Evolutionary conservation across 1,140 invertebrate genomes (phyloP).

Genomic region (Scaptomyza hsui): DNA sequence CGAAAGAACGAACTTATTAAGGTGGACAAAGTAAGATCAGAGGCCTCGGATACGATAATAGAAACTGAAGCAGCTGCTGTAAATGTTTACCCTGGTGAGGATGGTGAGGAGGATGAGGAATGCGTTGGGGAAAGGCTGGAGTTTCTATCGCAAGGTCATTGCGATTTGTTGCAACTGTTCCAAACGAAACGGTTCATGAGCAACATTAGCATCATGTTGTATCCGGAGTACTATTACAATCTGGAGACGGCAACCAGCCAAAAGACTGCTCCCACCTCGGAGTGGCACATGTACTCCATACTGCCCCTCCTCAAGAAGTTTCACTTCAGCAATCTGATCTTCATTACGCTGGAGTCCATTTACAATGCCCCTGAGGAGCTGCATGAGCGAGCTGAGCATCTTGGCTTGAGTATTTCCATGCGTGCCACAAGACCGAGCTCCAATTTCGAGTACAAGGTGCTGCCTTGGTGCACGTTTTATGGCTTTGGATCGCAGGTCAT

Average conservation of each 20-base stretch:
- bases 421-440: slow-evolving; percentile 20
- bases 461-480: slow-evolving; percentile 55
- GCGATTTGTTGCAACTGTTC: slow-evolving; percentile 71
- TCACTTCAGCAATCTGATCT: slow-evolving; percentile 61
- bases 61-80: background rate
- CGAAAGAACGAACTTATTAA: slow-evolving; percentile 13
- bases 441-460: background rate
- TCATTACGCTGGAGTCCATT: slow-evolving; percentile 67
- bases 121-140: slow-evolving; percentile 48
- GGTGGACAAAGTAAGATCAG: background rate
- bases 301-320: slow-evolving; percentile 65
- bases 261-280: slow-evolving; percentile 46
- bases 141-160: slow-evolving; percentile 63
- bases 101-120: slow-evolving; percentile 27
- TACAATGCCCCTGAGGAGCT: slow-evolving; percentile 58
- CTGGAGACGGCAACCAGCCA: slow-evolving; percentile 2
- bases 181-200: slow-evolving; percentile 55
- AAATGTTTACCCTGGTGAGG: background rate
- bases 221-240: slow-evolving; percentile 43
- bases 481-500: slow-evolving; percentile 57
- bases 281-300: slow-evolving; percentile 77
- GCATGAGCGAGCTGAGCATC: slow-evolving; percentile 13
- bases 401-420: slow-evolving; percentile 56
- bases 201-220: slow-evolving; percentile 54
- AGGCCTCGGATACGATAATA: background rate